Base-by-base conservation (phyloP, 2,888 invertebrate species). In the Lepeophtheirus nordmannii region DNA sequence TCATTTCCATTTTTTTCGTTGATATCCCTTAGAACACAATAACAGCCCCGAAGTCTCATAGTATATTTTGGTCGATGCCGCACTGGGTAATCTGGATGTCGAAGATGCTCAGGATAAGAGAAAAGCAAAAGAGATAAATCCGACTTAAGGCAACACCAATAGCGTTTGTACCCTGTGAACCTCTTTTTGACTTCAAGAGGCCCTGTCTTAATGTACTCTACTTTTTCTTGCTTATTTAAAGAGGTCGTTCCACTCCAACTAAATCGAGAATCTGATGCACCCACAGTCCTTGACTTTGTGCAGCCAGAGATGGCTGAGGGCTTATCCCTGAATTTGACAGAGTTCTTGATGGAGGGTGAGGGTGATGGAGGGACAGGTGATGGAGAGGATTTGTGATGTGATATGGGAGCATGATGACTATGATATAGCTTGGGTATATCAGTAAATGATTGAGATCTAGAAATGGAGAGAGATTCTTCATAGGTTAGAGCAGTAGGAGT, bases 271-370 rank as follows among this genome's bases (percentile, higher is more conserved):
- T 46, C 53, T 46, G n/a, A 14, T 5, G n/a, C 53, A n/a, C 53
- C 53, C 14, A 46, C n/a, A n/a, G 53, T 46, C 14, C 53, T 14
- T 5, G 30, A 30, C 30, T 30, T 30, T 7, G 30, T 30, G 30
- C 2, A 5, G 2, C 30, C 30, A 46, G 53, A 17, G 17, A 46
- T 46, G 8, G n/a, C 17, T 46, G 53, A 46, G 17, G 53, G 53
- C 53, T 46, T 46, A 46, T 46, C 53, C 8, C 53, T 46, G 53
- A 46, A 46, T 17, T 46, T 46, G 53, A 46, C 53, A 46, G 53
- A 46, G n/a, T 17, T 17, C 30, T 30, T 30, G 30, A 30, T 30
- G 30, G 30, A 30, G 2, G 30, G 30, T 30, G 30, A 30, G 7
- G 30, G 30, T 30, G 30, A 30, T 30, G 30, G 30, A 30, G 30